phyloP scores from a whole-genome alignment of 1,140 invertebrate species.

The Octopus sinensis region DNA sequence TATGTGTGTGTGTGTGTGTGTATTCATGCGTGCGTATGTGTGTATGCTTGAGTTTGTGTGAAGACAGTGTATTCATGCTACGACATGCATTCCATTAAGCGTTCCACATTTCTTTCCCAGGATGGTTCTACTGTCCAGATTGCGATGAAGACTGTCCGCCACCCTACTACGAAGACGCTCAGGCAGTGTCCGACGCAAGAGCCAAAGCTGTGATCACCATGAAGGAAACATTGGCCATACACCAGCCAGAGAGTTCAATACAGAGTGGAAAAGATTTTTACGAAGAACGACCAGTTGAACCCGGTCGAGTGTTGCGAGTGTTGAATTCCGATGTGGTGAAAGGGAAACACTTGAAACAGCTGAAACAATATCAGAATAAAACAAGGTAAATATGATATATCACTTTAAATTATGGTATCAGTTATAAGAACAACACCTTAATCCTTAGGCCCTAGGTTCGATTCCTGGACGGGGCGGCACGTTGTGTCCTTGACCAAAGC shows the following conservation, averaged over 20 bases:
- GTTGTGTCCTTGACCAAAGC: too few species aligned
- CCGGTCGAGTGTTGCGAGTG: background rate
- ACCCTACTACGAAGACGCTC: slow-evolving; percentile 4
- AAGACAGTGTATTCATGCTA: background rate
- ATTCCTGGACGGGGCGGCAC: too few species aligned
- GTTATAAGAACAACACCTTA: too few species aligned
- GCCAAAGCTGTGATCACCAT: slow-evolving; percentile 9
- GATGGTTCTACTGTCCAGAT: slow-evolving; percentile 22
- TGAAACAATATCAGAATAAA: too few species aligned
- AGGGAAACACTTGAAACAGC: background rate
- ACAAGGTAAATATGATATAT: too few species aligned
- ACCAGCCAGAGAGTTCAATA: background rate
- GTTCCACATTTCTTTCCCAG: slow-evolving; percentile 8
- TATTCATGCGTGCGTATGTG: background rate
- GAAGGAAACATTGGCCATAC: background rate
- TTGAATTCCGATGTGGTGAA: background rate
- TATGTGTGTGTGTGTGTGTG: background rate
- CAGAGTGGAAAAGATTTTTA: slow-evolving; percentile 1
- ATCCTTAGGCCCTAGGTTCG: too few species aligned
- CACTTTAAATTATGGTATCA: too few species aligned
- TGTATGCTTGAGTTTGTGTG: background rate
- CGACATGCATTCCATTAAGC: background rate
- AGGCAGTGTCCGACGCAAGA: slow-evolving; percentile 9
- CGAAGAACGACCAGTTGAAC: background rate
- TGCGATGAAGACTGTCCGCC: slow-evolving; percentile 4